Evolutionary conservation across 2,888 invertebrate species (phyloP).

Genomic region (Tiliacea citrago): DNA sequence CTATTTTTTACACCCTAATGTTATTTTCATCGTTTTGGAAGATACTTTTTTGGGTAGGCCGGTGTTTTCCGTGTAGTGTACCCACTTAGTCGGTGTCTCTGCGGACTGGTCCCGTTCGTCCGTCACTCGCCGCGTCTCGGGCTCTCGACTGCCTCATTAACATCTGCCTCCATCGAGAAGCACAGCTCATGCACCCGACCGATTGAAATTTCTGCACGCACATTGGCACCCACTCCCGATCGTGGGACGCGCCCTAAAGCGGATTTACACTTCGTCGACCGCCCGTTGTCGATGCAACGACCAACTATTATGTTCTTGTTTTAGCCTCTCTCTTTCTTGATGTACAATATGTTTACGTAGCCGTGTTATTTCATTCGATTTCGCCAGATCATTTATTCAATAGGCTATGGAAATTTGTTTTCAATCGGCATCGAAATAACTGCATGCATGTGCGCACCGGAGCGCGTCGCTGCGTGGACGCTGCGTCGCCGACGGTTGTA

Average conservation of each 20-base stretch:
- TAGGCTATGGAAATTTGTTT: conserved; percentile 82
- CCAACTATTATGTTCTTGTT: conserved; percentile 57
- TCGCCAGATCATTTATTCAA: conserved; percentile 84
- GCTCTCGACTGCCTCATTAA: conserved; percentile 78
- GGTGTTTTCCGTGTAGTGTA: conserved; percentile 58
- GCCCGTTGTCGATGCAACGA: conserved; percentile 50
- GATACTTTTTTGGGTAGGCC: conserved; percentile 50
- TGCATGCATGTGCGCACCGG: conserved; percentile 80
- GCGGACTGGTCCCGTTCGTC: conserved; percentile 70
- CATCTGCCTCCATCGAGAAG: conserved; percentile 82
- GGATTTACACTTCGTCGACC: conserved; percentile 80
- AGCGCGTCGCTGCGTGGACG: conserved; percentile 76
- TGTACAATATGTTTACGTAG: conserved; percentile 64
- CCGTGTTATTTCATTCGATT: conserved; percentile 79
- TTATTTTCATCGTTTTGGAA: conserved; percentile 21
- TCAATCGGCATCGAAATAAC: conserved; percentile 76
- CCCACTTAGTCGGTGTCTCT: conserved; percentile 62
- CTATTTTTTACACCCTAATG: conserved; percentile 25
- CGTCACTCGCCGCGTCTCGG: conserved; percentile 53
- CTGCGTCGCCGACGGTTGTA: conserved; percentile 73
- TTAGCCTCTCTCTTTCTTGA: conserved; percentile 64
- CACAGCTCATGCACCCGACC: conserved; percentile 73
- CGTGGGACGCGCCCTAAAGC: conserved; percentile 77
- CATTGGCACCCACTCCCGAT: conserved; percentile 74
- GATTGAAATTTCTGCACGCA: conserved; percentile 84